Conservation (phyloP, 2,888 invertebrate genomes). For the Caenorhabditis imperialis region DNA sequence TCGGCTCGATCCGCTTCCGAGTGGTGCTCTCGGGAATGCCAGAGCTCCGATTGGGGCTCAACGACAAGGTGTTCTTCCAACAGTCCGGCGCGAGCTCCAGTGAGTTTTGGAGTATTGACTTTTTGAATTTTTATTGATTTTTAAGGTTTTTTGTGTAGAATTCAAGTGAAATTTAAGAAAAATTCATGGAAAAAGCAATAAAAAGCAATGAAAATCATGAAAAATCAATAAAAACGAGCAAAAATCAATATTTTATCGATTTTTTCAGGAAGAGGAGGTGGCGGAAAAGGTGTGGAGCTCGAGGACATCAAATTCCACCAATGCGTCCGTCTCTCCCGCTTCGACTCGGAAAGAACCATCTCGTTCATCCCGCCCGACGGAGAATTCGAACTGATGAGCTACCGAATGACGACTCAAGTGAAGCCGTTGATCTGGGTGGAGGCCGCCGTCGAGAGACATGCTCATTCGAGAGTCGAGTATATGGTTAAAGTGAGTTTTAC, state of each 20-base stretch:
- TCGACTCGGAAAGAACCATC: constrained; percentile 96
- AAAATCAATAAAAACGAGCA: no score
- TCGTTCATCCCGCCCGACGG: constrained; percentile 97
- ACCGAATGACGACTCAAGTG: constrained; percentile 80
- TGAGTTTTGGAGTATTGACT: constrained; percentile 16
- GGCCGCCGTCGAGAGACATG: constrained; percentile 96
- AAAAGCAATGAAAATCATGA: no score
- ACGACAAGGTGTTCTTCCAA: constrained; percentile 96
- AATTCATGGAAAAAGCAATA: no score
- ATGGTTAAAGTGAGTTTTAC: constrained; percentile 94
- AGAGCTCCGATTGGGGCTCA: constrained; percentile 92
- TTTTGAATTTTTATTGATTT: not conserved
- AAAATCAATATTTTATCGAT: no score
- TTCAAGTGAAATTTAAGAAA: no score
- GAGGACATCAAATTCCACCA: constrained; percentile 99
- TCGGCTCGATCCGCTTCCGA: constrained; percentile 97
- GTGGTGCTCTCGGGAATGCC: constrained; percentile 99
- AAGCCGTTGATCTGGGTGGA: constrained; percentile 99
- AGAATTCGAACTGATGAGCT: constrained; percentile 92
- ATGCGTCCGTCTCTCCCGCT: constrained; percentile 88
- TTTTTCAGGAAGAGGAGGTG: constrained; percentile 83
- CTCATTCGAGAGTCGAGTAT: constrained; percentile 96
- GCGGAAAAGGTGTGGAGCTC: constrained; percentile 96
- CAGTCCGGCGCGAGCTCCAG: constrained; percentile 85
- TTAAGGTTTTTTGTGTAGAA: no score